Conservation (phyloP, 2,888 invertebrate species). For the Aphelenchoides bicaudatus region DNA sequence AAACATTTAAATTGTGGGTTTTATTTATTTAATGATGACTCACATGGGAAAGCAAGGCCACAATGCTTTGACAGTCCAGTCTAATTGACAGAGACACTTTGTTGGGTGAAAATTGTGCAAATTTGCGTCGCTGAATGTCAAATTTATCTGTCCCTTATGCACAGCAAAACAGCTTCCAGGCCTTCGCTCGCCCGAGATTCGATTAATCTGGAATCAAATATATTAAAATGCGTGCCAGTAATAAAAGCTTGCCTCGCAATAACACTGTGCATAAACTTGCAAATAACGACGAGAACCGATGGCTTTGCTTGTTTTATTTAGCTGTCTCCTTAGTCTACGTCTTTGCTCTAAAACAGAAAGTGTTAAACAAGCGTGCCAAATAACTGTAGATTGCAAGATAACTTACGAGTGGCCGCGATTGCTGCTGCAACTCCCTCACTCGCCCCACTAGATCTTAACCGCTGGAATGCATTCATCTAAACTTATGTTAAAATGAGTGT, state of each 20-base stretch:
- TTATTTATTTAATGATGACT: conserved; percentile 25
- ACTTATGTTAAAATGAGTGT: conserved; percentile 11
- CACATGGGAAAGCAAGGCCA: conserved; percentile 60
- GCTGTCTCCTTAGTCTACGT: conserved; percentile 23
- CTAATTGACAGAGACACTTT: conserved; percentile 55
- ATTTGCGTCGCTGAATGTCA: conserved; percentile 29
- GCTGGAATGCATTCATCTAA: conserved; percentile 26
- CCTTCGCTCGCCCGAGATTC: conserved; percentile 48
- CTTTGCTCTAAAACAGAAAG: neutral
- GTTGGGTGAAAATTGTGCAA: conserved; percentile 44
- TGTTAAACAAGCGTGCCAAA: neutral
- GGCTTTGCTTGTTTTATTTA: conserved; percentile 15
- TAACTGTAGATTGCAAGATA: neutral
- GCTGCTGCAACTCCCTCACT: conserved; percentile 47
- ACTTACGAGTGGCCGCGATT: conserved; percentile 23
- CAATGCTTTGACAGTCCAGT: conserved; percentile 49
- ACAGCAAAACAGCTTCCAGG: conserved; percentile 54
- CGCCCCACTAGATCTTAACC: conserved; percentile 36
- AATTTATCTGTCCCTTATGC: conserved; percentile 35
- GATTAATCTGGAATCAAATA: conserved; percentile 57
- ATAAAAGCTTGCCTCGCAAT: conserved; percentile 55
- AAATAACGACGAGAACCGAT: conserved; percentile 26
- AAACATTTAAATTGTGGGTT: conserved; percentile 21
- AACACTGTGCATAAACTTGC: conserved; percentile 41
- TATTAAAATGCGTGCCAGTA: conserved; percentile 35